Conservation (phyloP, 2,888 invertebrate species). For the Eretmocerus hayati region DNA sequence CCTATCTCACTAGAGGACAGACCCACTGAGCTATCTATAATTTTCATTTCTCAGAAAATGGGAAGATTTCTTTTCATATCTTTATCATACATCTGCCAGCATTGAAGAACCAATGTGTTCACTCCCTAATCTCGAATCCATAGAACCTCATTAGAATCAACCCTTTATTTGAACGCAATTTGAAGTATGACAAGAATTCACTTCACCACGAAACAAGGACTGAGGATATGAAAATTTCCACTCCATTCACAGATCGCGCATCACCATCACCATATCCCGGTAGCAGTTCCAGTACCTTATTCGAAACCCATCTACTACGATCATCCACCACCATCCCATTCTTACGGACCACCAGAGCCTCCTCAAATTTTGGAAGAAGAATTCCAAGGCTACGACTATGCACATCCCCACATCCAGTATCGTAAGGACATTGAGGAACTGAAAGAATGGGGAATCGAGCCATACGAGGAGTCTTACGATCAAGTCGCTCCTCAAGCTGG, state of each 20-base stretch:
- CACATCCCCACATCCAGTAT: conserved; percentile 41
- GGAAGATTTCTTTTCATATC: too few species aligned
- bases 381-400: conserved; percentile 39
- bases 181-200: too few species aligned
- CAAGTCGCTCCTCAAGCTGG: conserved; percentile 24
- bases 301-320: conserved; percentile 29
- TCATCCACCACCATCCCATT: conserved; percentile 17
- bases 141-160: too few species aligned
- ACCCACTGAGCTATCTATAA: too few species aligned
- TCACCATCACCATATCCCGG: conserved; percentile 60
- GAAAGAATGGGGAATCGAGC: conserved; percentile 40
- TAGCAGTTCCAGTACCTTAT: conserved; percentile 31
- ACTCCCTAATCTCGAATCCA: too few species aligned
- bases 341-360: conserved; percentile 20
- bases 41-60: too few species aligned
- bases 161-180: too few species aligned
- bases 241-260: conserved; percentile 64
- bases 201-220: too few species aligned
- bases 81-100: too few species aligned
- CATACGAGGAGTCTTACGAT: conserved; percentile 34
- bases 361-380: conserved; percentile 38
- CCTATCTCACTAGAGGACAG: too few species aligned
- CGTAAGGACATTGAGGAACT: conserved; percentile 43
- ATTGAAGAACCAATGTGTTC: too few species aligned
- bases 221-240: too few species aligned